Evolutionary conservation across 2,888 invertebrate genomes (phyloP), one percentile per base, ranked within the genome.

Genomic region (Trissonchulus latispiculum): DNA sequence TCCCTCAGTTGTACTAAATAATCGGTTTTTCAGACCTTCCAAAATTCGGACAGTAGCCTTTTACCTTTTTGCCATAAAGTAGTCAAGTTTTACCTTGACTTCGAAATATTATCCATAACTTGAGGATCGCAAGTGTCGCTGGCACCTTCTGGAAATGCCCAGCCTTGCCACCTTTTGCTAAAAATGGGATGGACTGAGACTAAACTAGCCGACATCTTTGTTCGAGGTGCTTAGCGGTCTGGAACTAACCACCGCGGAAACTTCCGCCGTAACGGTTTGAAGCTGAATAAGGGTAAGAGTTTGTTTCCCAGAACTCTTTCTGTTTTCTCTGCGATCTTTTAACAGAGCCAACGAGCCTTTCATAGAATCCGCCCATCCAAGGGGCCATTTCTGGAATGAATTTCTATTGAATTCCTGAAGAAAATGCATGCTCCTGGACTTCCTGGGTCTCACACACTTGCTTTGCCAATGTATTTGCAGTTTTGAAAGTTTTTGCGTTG

Each of bases 401-500:
- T 64, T 64, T 64, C 64, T 29, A 64, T 15, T 8, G 28, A 15
- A 64, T 64, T 8, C 31, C 29, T 18, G 29, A 31, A 18, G 64
- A 31, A 29, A 29, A 15, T 18, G 31, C 29, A 64, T 18, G 28
- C 31, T 64, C 28, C 29, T 33, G 64, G 28, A 64, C 29, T 15
- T 33, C 33, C 8, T 8, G 28, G 8, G 8, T 64, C 8, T n/a
- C 15, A n/a, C 8, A 76, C 36, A 75, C 73, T 2, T 70, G 32
- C 1, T 64, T 3, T 2, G 78, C 59, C 23, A 85, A 80, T 76
- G 81, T 84, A 1, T 77, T 75, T 0, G 80, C 76, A 0, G 83
- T 80, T 1, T 79, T 76, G 75, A 85, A 85, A 74, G 83, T 83
- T 0, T 80, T 80, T 0, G 82, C 83, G 73, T 84, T 84, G 72